Conservation (phyloP, 2,888 invertebrate species). For the Griposia aprilina region DNA sequence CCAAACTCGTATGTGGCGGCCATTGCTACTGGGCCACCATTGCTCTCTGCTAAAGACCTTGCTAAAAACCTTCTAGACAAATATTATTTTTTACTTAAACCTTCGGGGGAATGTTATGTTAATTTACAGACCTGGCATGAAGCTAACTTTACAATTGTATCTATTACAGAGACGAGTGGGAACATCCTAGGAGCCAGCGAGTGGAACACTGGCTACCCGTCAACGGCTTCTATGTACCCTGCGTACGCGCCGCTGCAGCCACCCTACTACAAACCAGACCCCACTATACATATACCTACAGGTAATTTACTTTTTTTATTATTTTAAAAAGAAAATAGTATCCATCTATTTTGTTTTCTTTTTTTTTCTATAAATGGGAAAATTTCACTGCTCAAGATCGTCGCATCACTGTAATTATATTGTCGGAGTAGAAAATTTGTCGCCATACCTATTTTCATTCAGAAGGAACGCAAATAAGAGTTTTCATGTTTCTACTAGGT, state of each 20-base stretch:
- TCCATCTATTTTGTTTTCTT: too few species aligned
- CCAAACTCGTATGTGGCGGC: too few species aligned
- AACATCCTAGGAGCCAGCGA: constrained; percentile 92
- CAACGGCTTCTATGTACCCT: constrained; percentile 87
- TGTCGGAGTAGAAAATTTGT: too few species aligned
- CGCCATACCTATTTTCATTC: too few species aligned
- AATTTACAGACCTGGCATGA: background rate
- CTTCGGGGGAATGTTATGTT: background rate
- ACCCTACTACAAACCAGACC: constrained; percentile 89
- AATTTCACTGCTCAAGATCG: too few species aligned
- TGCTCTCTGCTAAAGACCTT: background rate
- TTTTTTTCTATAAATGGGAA: too few species aligned
- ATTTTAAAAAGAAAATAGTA: too few species aligned
- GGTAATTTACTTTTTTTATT: constrained; percentile 78
- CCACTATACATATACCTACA: constrained; percentile 91
- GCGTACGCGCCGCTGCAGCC: constrained; percentile 90
- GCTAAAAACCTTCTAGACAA: background rate
- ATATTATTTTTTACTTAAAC: background rate
- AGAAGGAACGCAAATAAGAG: too few species aligned
- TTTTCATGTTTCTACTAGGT: background rate
- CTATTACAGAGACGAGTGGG: constrained; percentile 88
- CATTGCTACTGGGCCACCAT: too few species aligned
- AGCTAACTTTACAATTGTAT: constrained; percentile 19
- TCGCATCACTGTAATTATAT: too few species aligned
- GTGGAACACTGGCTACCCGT: constrained; percentile 91